A percentile compares a stretch with the other conserved stretches of the same genome.
Evolutionary conservation across 1,140 invertebrate species (phyloP).

Genomic region (Penaeus vannamei): DNA sequence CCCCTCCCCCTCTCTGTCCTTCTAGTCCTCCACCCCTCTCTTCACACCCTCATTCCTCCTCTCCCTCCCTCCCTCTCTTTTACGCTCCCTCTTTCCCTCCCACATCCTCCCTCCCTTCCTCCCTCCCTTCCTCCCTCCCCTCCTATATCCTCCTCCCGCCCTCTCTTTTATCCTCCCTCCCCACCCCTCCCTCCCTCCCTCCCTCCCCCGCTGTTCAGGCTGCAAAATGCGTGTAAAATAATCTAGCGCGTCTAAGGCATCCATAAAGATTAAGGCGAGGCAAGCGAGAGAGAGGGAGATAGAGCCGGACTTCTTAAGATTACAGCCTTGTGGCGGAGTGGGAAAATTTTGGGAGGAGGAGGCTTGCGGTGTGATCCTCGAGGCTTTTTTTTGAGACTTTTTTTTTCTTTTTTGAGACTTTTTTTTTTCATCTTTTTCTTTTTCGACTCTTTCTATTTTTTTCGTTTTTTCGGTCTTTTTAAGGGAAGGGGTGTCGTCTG

Average conservation of each 20-base stretch:
- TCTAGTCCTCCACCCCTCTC: no score
- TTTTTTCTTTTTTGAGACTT: not conserved
- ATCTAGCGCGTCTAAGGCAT: conserved; percentile 38
- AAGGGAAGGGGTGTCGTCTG: no score
- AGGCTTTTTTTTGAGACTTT: not conserved
- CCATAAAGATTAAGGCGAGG: conserved; percentile 41
- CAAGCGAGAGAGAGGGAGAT: conserved; percentile 36
- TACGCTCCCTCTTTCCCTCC: no score
- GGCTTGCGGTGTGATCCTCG: not conserved
- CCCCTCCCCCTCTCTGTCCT: no score
- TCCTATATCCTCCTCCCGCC: not conserved
- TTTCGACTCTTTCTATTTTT: no score
- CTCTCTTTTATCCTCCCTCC: not conserved
- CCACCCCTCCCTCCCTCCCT: not conserved
- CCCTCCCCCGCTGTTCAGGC: not conserved
- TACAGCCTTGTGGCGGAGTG: conserved; percentile 14
- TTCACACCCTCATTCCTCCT: no score
- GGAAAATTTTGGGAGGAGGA: not conserved
- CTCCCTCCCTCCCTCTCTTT: no score
- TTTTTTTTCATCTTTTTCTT: no score
- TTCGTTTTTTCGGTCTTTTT: no score
- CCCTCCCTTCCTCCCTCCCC: not conserved
- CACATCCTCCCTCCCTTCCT: not conserved
- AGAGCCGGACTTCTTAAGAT: conserved; percentile 43
- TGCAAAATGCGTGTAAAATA: conserved; percentile 48